phyloP scores from a whole-genome alignment of 2,797 vertebrate genomes.

The Enteromius radiatus region DNA sequence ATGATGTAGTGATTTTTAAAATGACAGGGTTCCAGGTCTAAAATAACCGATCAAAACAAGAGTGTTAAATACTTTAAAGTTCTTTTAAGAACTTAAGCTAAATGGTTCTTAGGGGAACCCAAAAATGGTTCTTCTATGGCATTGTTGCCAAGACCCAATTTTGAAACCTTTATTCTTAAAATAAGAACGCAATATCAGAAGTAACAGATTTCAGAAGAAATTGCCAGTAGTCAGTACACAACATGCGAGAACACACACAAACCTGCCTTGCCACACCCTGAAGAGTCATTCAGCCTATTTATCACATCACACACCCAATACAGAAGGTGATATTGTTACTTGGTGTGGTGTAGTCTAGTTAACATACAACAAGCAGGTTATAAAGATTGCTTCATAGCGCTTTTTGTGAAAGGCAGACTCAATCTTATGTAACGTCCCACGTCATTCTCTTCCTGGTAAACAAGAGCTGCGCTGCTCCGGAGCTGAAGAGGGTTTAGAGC shows the following conservation, averaged over 20 bases:
- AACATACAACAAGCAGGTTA: neutral
- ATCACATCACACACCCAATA: slow-evolving; percentile 12
- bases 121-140: neutral
- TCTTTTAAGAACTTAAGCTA: neutral
- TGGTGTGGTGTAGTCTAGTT: slow-evolving; percentile 17
- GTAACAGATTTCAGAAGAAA: slow-evolving; percentile 42
- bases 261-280: slow-evolving; percentile 39
- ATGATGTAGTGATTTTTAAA: neutral
- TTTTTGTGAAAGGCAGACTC: slow-evolving; percentile 41
- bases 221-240: slow-evolving; percentile 39
- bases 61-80: neutral
- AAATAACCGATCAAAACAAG: neutral
- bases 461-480: slow-evolving; percentile 3
- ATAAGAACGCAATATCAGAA: slow-evolving; percentile 58
- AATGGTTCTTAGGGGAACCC: neutral
- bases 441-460: slow-evolving; percentile 45
- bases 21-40: too few species aligned
- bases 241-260: slow-evolving; percentile 6
- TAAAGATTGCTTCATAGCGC: slow-evolving; percentile 32
- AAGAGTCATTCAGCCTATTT: slow-evolving; percentile 33
- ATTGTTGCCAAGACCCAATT: neutral
- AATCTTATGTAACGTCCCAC: slow-evolving; percentile 49
- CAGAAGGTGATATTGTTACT: slow-evolving; percentile 24
- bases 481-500: slow-evolving; percentile 32
- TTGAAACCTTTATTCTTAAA: slow-evolving; percentile 22